phyloP scores from a whole-genome alignment of 2,113 vertebrate species.

The Tricholaema leucomelas region DNA sequence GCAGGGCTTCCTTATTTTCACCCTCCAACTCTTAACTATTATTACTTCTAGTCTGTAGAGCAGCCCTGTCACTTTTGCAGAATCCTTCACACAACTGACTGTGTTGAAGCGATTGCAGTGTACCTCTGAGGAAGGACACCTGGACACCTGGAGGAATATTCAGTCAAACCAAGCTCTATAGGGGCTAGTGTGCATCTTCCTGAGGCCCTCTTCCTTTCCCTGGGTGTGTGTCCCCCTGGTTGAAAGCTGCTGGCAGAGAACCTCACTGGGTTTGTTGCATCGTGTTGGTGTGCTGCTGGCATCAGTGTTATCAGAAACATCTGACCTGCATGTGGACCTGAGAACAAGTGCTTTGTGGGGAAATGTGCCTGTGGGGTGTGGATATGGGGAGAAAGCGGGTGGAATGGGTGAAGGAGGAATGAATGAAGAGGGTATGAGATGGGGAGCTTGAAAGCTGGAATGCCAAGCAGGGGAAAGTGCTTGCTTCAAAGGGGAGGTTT shows the following conservation, averaged over 20 bases:
- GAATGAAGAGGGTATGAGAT: neutral
- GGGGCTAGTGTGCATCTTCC: neutral
- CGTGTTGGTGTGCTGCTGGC: slow-evolving; percentile 14
- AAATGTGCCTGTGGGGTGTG: neutral
- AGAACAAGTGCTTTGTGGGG: neutral
- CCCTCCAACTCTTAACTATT: neutral
- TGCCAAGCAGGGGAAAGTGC: slow-evolving; percentile 5
- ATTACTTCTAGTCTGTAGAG: neutral
- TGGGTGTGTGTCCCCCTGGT: neutral
- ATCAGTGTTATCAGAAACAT: neutral
- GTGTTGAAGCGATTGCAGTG: neutral
- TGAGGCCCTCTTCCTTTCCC: neutral
- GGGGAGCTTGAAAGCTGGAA: slow-evolving; percentile 37
- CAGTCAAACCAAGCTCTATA: neutral
- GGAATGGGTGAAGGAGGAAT: neutral
- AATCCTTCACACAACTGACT: neutral
- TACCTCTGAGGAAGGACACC: neutral
- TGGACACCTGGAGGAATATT: neutral
- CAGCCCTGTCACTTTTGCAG: neutral
- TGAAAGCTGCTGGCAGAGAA: slow-evolving; percentile 29
- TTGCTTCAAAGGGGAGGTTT: slow-evolving; percentile 31
- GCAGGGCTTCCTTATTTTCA: neutral
- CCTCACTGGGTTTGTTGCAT: slow-evolving; percentile 1
- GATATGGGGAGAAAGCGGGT: neutral
- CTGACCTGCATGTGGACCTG: neutral